A percentile compares a stretch with the other conserved stretches of the same genome.
Conservation (phyloP, 2,797 vertebrate species). For the Xerus rutilus region DNA sequence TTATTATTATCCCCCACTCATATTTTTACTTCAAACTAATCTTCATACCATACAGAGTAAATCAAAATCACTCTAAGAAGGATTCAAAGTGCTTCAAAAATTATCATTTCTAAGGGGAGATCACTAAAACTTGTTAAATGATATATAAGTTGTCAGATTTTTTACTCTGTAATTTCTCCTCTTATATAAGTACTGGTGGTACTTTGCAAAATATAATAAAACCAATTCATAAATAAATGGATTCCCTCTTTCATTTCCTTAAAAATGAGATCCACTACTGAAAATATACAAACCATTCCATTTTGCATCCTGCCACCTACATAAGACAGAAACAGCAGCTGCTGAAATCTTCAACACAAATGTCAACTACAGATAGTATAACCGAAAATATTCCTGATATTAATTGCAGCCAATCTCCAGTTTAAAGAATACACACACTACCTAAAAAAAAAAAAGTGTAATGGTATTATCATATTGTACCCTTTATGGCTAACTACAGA, state of each 20-base stretch:
- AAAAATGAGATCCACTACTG: constrained; percentile 45
- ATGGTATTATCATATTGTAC: background rate
- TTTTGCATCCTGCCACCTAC: constrained; percentile 63
- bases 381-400: constrained; percentile 71
- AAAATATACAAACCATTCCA: constrained; percentile 59
- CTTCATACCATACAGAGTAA: background rate
- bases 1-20: background rate
- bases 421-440: constrained; percentile 34
- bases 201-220: constrained; percentile 41
- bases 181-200: background rate
- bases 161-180: background rate
- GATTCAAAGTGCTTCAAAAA: background rate
- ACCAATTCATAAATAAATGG: constrained; percentile 52
- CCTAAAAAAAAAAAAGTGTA: background rate
- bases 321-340: constrained; percentile 69
- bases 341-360: constrained; percentile 66
- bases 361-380: constrained; percentile 66
- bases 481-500: background rate
- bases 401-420: constrained; percentile 59
- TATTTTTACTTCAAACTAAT: constrained; percentile 9
- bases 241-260: constrained; percentile 27
- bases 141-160: background rate
- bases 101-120: constrained; percentile 13
- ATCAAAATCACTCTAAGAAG: background rate
- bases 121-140: background rate